Evolutionary conservation across 2,888 invertebrate species (phyloP), one percentile per base, ranked within the genome.

Genomic region (Deroplatys truncata): DNA sequence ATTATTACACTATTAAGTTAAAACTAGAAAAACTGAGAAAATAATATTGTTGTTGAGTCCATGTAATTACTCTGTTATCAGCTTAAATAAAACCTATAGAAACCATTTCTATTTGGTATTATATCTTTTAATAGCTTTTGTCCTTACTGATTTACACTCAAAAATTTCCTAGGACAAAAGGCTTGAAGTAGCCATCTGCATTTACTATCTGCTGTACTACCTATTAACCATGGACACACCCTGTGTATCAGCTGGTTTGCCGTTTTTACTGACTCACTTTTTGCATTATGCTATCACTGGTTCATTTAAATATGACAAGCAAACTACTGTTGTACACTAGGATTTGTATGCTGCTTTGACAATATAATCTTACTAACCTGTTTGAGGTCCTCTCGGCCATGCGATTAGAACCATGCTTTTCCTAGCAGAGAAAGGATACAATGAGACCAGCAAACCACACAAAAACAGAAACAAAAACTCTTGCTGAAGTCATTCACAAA

Each of bases 321-420:
- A 20, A 72, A 25, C 56, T 72, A 72, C 56, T 72, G 25, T 7
- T 72, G 56, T 72, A 72, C 1, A 20, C 25, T 72, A 72, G 56
- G 20, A 15, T 72, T 20, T 72, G 20, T 72, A 72, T 72, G 56
- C 56, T 20, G 20, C 56, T 20, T 20, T 85, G 15, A 56, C 84
- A 90, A 82, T 87, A 90, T 85, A 89, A 28, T 90, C 85, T 83
- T 90, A 91, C 91, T 91, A 89, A 92, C 91, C 91, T 92, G 89
- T 85, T 86, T 49, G 89, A 82, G 82, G 88, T 89, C 89, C 91
- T 91, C 82, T 91, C 91, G 84, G 88, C 89, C 91, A 91, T 90
- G 90, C 91, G 91, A 90, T 91, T 91, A 90, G 91, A 90, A 88
- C 90, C 91, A 91, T 91, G 91, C 91, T 91, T 91, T 85, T 92